phyloP scores from a whole-genome alignment of 2,888 invertebrate genomes.

The Epsilonema sp. region DNA sequence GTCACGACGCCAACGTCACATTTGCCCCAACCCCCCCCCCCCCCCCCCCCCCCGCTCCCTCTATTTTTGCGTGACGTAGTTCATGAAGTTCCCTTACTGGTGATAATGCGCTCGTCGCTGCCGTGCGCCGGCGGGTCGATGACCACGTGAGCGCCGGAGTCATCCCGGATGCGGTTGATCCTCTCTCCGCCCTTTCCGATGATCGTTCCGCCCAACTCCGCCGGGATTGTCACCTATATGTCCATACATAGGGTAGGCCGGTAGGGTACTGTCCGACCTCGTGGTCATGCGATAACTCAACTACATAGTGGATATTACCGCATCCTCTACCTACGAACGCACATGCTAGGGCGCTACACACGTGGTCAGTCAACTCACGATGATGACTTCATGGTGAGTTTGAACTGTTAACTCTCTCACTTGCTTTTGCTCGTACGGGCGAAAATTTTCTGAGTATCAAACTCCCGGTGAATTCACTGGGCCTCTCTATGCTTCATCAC shows the following conservation, averaged over 20 bases:
- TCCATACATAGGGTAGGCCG: too few species aligned
- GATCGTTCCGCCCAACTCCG: conserved; percentile 95
- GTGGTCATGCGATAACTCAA: conserved; percentile 25
- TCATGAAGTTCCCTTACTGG: conserved; percentile 33
- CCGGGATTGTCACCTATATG: conserved; percentile 98
- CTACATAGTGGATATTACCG: too few species aligned
- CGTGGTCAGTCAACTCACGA: too few species aligned
- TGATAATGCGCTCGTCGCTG: conserved; percentile 21
- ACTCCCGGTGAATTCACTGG: not conserved
- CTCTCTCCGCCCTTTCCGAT: conserved; percentile 93
- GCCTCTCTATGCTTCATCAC: not conserved
- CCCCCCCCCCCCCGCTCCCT: too few species aligned
- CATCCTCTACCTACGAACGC: too few species aligned
- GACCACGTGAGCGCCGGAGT: conserved; percentile 54
- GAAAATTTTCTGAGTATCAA: not conserved
- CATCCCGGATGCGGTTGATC: conserved; percentile 82
- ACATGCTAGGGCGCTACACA: too few species aligned
- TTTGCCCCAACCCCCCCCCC: too few species aligned
- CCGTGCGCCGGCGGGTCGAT: conserved; percentile 15
- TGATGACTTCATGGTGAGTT: too few species aligned
- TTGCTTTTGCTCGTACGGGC: conserved; percentile 13
- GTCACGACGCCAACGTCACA: too few species aligned
- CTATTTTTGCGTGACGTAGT: too few species aligned
- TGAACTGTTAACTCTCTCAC: too few species aligned
- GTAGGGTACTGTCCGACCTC: too few species aligned